phyloP scores from a whole-genome alignment of 1,140 invertebrate species.

The Aphis craccivora region DNA sequence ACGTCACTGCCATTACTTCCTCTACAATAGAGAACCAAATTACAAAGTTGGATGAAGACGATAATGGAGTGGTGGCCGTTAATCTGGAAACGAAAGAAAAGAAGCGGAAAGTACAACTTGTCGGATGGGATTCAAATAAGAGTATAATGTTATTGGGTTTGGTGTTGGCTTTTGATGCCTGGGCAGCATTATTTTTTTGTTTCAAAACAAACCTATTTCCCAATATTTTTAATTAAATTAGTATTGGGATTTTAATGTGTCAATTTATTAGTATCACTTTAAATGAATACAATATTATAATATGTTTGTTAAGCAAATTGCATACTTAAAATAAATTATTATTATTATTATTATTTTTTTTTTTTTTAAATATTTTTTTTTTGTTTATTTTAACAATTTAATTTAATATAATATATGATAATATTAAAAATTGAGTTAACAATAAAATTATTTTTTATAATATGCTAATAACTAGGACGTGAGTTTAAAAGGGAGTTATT shows the following conservation, averaged over 20 bases:
- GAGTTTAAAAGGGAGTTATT: too few species aligned
- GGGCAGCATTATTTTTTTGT: conserved; percentile 38
- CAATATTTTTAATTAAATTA: conserved; percentile 30
- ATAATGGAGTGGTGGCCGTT: conserved; percentile 41
- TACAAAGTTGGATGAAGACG: conserved; percentile 35
- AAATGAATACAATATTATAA: neutral
- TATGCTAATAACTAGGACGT: too few species aligned
- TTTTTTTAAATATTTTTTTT: neutral
- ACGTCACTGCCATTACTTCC: neutral
- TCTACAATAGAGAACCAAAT: conserved; percentile 25
- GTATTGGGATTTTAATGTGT: neutral
- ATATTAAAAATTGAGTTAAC: neutral
- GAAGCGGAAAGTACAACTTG: conserved; percentile 48
- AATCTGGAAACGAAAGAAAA: conserved; percentile 48
- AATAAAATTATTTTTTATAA: too few species aligned
- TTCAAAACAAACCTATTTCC: conserved; percentile 21
- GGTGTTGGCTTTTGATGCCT: conserved; percentile 31
- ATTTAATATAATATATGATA: neutral
- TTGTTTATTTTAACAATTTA: neutral
- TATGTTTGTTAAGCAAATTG: neutral
- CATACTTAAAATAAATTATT: neutral
- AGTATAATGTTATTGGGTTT: neutral
- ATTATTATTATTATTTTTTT: too few species aligned
- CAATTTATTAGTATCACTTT: neutral
- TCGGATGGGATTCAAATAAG: conserved; percentile 43